Conservation (phyloP, 2,888 invertebrate species). For the Drosophila nigritarsus region DNA sequence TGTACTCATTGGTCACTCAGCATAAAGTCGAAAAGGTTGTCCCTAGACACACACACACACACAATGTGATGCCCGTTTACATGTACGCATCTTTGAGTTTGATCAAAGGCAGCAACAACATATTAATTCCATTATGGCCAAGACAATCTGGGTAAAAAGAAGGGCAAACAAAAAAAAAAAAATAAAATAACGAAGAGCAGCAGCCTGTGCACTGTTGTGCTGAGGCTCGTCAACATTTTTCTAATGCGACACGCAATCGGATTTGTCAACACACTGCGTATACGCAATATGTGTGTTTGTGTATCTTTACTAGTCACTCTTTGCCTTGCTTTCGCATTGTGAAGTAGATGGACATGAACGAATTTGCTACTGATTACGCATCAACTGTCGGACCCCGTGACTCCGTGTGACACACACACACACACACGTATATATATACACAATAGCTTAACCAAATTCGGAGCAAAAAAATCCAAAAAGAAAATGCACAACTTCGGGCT, state of each 20-base stretch:
- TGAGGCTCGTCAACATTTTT: constrained; percentile 21
- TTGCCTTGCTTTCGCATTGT: constrained; percentile 40
- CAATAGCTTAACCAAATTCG: constrained; percentile 50
- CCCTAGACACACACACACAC: neutral
- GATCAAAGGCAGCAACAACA: constrained; percentile 70
- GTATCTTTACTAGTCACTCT: constrained; percentile 27
- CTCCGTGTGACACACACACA: constrained; percentile 5
- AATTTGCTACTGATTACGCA: constrained; percentile 73
- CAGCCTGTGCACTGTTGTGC: constrained; percentile 21
- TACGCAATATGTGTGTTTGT: constrained; percentile 33
- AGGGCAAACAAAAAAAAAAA: neutral
- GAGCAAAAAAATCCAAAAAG: constrained; percentile 25
- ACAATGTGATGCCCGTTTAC: constrained; percentile 14
- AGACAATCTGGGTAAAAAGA: constrained; percentile 63
- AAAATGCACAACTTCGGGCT: constrained; percentile 36
- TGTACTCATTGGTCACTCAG: constrained; percentile 29
- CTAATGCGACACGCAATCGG: constrained; percentile 71
- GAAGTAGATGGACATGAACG: constrained; percentile 57
- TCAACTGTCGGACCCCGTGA: constrained; percentile 53
- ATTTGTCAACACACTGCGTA: constrained; percentile 75
- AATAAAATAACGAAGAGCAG: constrained; percentile 5
- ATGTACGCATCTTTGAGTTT: constrained; percentile 45
- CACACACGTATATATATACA: constrained; percentile 10
- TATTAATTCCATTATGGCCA: constrained; percentile 74
- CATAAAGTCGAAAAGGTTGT: constrained; percentile 33